A percentile compares a stretch with the other conserved stretches of the same genome.
Conservation (phyloP, 1,140 invertebrate genomes). For the Campoletis sonorensis region DNA sequence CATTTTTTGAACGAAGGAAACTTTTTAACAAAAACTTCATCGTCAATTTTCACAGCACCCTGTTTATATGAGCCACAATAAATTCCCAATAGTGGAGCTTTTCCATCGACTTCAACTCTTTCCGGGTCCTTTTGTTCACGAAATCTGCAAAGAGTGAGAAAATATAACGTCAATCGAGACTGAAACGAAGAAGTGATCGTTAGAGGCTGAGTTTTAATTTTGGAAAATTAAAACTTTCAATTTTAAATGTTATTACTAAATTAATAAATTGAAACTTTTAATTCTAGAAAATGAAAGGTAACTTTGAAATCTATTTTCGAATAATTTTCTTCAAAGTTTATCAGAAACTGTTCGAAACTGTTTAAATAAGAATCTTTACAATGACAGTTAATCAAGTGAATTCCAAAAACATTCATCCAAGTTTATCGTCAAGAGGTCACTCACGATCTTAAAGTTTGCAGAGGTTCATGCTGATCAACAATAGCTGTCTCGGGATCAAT, state of each 20-base stretch:
- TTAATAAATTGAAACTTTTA: no score
- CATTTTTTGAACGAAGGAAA: conserved; percentile 13
- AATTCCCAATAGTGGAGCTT: conserved; percentile 64
- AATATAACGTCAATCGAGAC: neutral
- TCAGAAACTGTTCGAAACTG: no score
- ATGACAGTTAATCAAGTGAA: neutral
- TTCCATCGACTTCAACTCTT: conserved; percentile 58
- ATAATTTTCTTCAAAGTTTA: no score
- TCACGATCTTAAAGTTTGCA: conserved; percentile 64
- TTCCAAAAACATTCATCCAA: neutral
- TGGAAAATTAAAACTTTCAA: no score
- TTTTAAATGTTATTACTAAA: no score
- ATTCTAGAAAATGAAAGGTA: no score
- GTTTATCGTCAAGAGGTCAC: conserved; percentile 21
- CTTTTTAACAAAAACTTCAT: conserved; percentile 64
- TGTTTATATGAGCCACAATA: conserved; percentile 66
- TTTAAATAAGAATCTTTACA: neutral
- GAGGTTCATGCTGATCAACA: conserved; percentile 58
- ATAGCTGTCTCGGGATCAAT: conserved; percentile 63
- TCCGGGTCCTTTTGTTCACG: conserved; percentile 56
- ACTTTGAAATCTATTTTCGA: no score
- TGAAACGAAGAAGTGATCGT: no score
- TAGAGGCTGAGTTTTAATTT: no score
- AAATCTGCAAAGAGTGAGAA: conserved; percentile 59
- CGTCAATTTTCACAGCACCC: conserved; percentile 65